Evolutionary conservation across 2,888 invertebrate species (phyloP), one percentile per base, ranked within the genome.

Genomic region (Listrodromus nycthemerus): DNA sequence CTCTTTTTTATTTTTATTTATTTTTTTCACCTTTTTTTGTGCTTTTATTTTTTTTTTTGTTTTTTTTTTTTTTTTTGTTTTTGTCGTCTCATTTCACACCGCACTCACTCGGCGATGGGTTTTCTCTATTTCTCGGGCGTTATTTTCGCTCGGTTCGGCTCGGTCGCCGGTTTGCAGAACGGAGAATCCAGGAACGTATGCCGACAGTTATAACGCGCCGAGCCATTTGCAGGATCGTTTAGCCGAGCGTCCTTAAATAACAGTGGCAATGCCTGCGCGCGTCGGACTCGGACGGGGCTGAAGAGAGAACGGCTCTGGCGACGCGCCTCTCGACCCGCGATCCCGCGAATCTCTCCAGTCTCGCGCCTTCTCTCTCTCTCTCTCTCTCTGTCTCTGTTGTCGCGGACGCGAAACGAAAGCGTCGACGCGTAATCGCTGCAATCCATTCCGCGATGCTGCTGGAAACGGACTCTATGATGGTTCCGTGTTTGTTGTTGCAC

Each of bases 211-310:
- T 89, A 91, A 89, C 87, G 87, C 89, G 85, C 87, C 84, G 82
- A 85, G 87, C 87, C 90, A 89, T 91, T 91, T 88, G 88, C 90
- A 86, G 85, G 89, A 91, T 90, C 90, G 89, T 91, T 91, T 88
- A 86, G 86, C 83, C 87, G 89, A 89, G 87, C 87, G 88, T 89
- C 85, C 88, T 90, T 89, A 90, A 90, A 91, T 90, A 88, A 91
- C 86, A 86, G 83, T 85, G 83, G 85, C 77, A 81, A 78, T 69
- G 30, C 55, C 19, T 63, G 69, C 63, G 69, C 63, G 63, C 74
- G 65, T 69, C 77, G 58, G 58, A 33, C 70, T 70, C 50, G 37
- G 37, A 69, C 52, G 21, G 33, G 33, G 27, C 74, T 48, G 13
- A 41, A 41, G 67, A 48, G 48, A 66, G 21, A 33, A 76, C 19